Evolutionary conservation across 1,140 invertebrate genomes (phyloP), one percentile per base, ranked within the genome.

Genomic region (Lasioglossum baleicum): DNA sequence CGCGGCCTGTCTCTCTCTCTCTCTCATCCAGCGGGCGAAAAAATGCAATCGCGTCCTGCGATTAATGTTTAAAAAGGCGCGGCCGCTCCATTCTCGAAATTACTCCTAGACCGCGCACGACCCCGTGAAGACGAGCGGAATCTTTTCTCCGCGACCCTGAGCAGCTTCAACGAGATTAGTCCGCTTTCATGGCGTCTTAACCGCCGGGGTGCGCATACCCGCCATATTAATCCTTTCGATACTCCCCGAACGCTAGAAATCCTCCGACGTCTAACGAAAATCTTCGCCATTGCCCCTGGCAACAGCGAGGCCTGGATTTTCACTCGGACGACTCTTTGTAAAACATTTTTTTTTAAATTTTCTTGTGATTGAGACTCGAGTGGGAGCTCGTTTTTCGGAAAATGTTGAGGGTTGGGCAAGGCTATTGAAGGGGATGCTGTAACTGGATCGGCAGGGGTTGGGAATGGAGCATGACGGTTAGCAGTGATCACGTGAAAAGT

Each of bases 11-110:
- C 35, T 35, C 35, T 35, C 35, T 35, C 35, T 1, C 35, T 35
- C 35, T 35, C 35, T 35, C 35, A 0, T 35, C 35, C 5, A 22
- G 17, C 26, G 61, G 22, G 22, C 56, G 51, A 78, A 78, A 84
- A 83, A 83, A 75, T 63, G 78, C 80, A 80, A 84, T 81, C 70
- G 82, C 82, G 82, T 60, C 48, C 44, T 79, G 58, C 81, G 76
- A 70, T 84, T 84, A 84, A 84, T 84, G 77, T 84, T 84, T 84
- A 83, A 84, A 83, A 66, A 83, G 64, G 81, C 58, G 42, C 35
- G 61, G 42, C n/a, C 42, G 58, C 67, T 78, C 83, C 83, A 84
- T 63, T 84, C 76, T 74, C 64, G 71, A 69, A 84, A 84, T 84
- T 84, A 68, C 83, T 42, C 53, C 61, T 35, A 31, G 22, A 61